Evolutionary conservation across 2,113 vertebrate species (phyloP).

Genomic region (Orthonyx spaldingii): DNA sequence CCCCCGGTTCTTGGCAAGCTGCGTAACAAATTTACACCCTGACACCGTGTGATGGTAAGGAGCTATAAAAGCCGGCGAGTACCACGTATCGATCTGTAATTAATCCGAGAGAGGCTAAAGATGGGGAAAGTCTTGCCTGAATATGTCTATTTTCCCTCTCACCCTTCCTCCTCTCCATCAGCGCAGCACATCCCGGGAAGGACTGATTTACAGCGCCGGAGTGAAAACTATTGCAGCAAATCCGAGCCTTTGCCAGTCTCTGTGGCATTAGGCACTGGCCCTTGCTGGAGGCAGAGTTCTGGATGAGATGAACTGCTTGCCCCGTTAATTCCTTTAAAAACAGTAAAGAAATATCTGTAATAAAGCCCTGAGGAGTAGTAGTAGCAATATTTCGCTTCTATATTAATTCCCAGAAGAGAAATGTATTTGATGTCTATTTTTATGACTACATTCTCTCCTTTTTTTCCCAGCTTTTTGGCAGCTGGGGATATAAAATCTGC

Average conservation of each 20-base stretch:
- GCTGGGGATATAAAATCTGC: slow-evolving; percentile 15
- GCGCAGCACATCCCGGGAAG: slow-evolving; percentile 4
- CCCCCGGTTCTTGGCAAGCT: background rate
- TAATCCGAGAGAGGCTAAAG: background rate
- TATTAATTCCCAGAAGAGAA: slow-evolving; percentile 18
- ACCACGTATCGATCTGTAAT: background rate
- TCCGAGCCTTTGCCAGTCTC: background rate
- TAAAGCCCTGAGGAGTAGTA: background rate
- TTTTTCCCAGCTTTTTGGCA: background rate
- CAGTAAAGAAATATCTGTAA: background rate
- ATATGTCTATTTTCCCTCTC: background rate
- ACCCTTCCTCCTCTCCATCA: background rate
- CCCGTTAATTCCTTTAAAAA: background rate
- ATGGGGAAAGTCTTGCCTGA: background rate
- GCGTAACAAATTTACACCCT: background rate
- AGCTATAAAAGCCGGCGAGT: background rate
- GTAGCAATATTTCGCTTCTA: background rate
- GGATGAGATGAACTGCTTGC: background rate
- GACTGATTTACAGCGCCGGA: background rate
- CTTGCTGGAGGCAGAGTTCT: background rate
- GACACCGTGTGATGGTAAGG: background rate
- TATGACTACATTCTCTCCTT: background rate
- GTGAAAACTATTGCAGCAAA: background rate
- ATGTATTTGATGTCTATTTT: slow-evolving; percentile 38
- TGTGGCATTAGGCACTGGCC: background rate